A percentile compares a stretch with the other conserved stretches of the same genome.
Evolutionary conservation across 2,888 invertebrate species (phyloP).

Genomic region (Tipula confusa): DNA sequence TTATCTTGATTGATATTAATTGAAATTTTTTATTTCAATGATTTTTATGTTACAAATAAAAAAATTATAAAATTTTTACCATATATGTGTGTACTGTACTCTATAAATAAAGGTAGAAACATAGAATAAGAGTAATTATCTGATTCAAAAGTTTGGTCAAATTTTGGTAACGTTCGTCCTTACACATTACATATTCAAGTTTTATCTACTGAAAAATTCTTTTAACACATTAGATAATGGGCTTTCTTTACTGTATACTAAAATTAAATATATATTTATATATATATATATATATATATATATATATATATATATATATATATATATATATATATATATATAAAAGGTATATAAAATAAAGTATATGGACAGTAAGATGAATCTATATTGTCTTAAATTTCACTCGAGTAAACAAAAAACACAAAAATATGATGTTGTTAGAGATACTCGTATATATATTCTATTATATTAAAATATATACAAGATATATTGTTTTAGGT

Average conservation of each 20-base stretch:
- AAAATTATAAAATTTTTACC: not conserved
- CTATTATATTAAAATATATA: not conserved
- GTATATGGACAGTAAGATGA: not conserved
- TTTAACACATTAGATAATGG: not conserved
- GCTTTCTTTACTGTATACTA: not conserved
- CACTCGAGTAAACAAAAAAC: not conserved
- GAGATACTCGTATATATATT: not conserved
- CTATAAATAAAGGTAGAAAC: not conserved
- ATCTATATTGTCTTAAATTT: not conserved
- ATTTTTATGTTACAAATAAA: not conserved
- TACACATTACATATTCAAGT: not conserved
- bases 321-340: not conserved
- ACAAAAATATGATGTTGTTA: not conserved
- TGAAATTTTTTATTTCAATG: not conserved
- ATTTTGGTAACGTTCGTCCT: not conserved
- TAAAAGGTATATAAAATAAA: not conserved
- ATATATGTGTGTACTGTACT: not conserved
- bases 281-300: not conserved
- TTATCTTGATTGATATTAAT: constrained; percentile 3
- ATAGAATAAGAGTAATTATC: not conserved
- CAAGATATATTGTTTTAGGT: not conserved
- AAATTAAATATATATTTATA: not conserved
- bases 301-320: not conserved
- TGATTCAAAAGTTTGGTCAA: not conserved
- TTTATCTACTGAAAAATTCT: not conserved